A percentile compares a stretch with the other conserved stretches of the same genome.
Evolutionary conservation across 2,113 vertebrate species (phyloP).

Genomic region (Thalassoma bifasciatum): DNA sequence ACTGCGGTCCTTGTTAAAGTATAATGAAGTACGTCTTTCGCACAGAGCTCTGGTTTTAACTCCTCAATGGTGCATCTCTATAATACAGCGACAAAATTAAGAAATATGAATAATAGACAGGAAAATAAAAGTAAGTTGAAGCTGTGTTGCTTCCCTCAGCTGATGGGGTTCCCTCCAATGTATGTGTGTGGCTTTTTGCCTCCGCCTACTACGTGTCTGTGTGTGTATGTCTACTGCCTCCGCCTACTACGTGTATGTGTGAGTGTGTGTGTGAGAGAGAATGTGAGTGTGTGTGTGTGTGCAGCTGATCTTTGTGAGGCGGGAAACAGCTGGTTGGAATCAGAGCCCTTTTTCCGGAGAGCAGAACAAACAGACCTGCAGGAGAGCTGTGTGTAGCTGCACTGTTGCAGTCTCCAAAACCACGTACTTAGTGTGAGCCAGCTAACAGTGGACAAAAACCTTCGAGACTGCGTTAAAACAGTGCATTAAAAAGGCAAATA

Average conservation of each 20-base stretch:
- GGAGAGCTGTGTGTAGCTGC: conserved; percentile 18
- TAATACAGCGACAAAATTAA: neutral
- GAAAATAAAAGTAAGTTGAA: conserved; percentile 63
- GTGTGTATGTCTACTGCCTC: conserved; percentile 62
- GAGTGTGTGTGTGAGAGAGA: conserved; percentile 61
- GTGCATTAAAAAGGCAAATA: neutral
- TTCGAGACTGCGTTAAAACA: too few species aligned
- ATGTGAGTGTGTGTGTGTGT: conserved; percentile 81
- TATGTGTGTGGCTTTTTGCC: conserved; percentile 72
- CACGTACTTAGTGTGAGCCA: neutral
- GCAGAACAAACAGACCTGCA: conserved; percentile 73
- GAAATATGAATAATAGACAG: neutral
- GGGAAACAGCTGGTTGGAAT: conserved; percentile 95
- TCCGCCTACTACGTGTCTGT: conserved; percentile 79
- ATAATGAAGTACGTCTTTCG: neutral
- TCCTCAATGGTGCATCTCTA: conserved; percentile 19
- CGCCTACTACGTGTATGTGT: conserved; percentile 72
- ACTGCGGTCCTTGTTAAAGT: conserved; percentile 19
- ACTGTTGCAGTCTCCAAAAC: neutral
- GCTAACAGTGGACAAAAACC: too few species aligned
- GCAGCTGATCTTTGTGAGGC: conserved; percentile 89
- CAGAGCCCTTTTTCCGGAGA: conserved; percentile 86
- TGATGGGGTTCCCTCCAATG: conserved; percentile 82
- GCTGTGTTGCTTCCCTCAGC: conserved; percentile 77
- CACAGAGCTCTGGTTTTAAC: neutral